These are phyloP conservation scores for Pseudachorutes palmiensis DNA, from an alignment of 1,140 invertebrate species.

Conservation along the genomic window DNA sequence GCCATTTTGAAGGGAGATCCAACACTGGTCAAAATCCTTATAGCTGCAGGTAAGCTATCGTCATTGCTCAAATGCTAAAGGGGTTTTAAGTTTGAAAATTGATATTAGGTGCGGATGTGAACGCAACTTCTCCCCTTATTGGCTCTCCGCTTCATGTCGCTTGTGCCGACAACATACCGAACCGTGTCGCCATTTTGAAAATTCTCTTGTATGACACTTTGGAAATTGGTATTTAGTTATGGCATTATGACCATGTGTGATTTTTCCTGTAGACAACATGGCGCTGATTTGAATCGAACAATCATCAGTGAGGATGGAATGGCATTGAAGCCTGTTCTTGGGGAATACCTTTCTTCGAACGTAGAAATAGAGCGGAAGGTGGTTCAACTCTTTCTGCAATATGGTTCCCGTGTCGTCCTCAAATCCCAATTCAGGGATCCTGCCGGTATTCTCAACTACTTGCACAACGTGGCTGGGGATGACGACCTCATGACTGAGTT, in stretches of 20 bases:
- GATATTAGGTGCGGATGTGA: constrained; percentile 63
- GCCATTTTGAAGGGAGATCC: constrained; percentile 74
- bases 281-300: constrained; percentile 69
- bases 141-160: constrained; percentile 77
- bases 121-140: constrained; percentile 70
- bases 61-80: not conserved
- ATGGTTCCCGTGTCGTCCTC: constrained; percentile 61
- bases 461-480: constrained; percentile 56
- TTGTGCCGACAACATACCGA: constrained; percentile 69
- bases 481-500: constrained; percentile 57
- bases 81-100: not conserved
- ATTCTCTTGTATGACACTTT: too few species aligned
- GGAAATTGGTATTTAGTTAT: too few species aligned
- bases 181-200: constrained; percentile 51
- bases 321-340: constrained; percentile 63
- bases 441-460: constrained; percentile 65
- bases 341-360: constrained; percentile 73
- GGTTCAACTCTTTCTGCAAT: constrained; percentile 61
- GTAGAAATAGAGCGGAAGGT: constrained; percentile 58
- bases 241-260: too few species aligned
- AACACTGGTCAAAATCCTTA: constrained; percentile 58
- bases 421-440: constrained; percentile 65
- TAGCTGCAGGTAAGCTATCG: constrained; percentile 52
- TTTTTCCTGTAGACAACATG: constrained; percentile 60
- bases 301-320: constrained; percentile 62